These are phyloP conservation scores for Orchestia grillus DNA, from an alignment of 1,140 invertebrate genomes.

Conservation along the genomic window DNA sequence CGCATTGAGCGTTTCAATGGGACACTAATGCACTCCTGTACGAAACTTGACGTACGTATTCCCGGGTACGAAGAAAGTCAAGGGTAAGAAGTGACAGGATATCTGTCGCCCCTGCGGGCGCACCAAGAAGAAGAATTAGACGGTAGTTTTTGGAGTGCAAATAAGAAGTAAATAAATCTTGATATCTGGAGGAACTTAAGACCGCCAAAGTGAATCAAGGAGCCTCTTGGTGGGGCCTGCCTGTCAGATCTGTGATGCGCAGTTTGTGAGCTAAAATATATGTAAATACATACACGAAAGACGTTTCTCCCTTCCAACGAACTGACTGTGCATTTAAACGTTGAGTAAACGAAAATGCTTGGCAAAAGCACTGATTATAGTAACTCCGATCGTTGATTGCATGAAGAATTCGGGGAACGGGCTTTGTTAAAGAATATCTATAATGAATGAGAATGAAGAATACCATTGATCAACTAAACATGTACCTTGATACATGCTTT, in stretches of 20 bases:
- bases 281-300: background rate
- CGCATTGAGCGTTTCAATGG: conserved; percentile 30
- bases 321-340: background rate
- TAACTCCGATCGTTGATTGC: too few relatives aligned
- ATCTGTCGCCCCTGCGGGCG: background rate
- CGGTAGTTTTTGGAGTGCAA: background rate
- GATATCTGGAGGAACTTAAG: background rate
- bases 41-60: conserved; percentile 17
- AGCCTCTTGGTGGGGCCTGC: background rate
- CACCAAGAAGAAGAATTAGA: background rate
- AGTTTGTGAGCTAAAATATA: background rate
- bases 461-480: background rate
- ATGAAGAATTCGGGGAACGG: too few relatives aligned
- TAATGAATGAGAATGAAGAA: too few relatives aligned
- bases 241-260: background rate
- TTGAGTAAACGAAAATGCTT: too few relatives aligned
- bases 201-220: background rate
- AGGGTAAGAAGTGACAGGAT: conserved; percentile 20
- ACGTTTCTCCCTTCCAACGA: background rate
- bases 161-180: background rate
- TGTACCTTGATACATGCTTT: background rate
- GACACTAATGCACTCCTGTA: conserved; percentile 35
- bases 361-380: too few relatives aligned
- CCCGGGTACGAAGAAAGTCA: background rate
- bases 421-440: too few relatives aligned